Conservation (phyloP, 2,113 vertebrate genomes). For the Xiphias gladius region DNA sequence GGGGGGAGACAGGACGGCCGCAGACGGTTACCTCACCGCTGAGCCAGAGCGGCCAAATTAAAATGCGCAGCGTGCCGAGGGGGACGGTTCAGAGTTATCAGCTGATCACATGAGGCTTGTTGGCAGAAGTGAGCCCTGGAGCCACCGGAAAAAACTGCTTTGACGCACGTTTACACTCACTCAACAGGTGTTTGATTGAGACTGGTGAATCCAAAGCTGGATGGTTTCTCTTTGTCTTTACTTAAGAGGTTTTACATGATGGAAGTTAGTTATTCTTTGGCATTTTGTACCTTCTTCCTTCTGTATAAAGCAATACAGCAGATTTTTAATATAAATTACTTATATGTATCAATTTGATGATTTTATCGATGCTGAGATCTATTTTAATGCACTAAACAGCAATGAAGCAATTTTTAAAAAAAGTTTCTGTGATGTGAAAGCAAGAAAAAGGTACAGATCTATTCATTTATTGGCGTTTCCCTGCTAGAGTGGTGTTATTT, state of each 20-base stretch:
- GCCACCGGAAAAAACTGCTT: neutral
- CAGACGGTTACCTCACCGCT: constrained; percentile 21
- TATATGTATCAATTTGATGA: too few species aligned
- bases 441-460: neutral
- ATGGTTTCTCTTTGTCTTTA: neutral
- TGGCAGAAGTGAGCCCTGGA: neutral
- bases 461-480: too few species aligned
- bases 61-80: constrained; percentile 41
- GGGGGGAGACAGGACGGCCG: neutral
- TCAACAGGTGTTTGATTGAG: neutral
- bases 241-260: neutral
- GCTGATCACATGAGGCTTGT: neutral
- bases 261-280: too few species aligned
- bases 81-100: neutral
- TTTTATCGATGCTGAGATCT: too few species aligned
- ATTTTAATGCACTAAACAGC: too few species aligned
- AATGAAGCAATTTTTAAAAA: too few species aligned
- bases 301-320: too few species aligned
- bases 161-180: neutral
- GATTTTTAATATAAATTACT: too few species aligned
- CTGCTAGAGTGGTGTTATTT: too few species aligned
- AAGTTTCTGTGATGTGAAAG: too few species aligned
- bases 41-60: constrained; percentile 24
- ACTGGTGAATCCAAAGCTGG: neutral
- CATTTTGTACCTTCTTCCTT: too few species aligned